Percentiles rank a stretch among this genome's conserved stretches.
Conservation (phyloP, 53 echinoderm and acorn worm genomes). For the Apostichopus leukothele region DNA sequence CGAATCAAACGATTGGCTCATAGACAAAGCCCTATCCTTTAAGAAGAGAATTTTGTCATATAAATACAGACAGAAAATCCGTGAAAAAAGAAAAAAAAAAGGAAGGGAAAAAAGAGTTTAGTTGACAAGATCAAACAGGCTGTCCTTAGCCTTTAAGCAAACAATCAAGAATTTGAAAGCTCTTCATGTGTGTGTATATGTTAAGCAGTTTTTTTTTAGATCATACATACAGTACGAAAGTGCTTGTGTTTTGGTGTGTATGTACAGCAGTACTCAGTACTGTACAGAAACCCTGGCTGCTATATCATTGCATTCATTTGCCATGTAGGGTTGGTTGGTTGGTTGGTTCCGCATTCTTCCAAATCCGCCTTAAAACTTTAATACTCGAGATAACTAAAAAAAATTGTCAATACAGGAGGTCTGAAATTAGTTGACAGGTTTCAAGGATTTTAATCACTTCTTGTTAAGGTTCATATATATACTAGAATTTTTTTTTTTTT, state of each 20-base stretch:
- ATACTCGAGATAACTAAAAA: no score
- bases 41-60: background rate
- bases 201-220: no score
- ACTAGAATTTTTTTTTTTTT: no score
- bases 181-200: no score
- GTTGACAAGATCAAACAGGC: background rate
- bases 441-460: background rate
- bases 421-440: background rate
- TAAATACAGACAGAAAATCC: background rate
- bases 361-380: no score
- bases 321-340: no score
- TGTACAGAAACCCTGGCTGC: no score
- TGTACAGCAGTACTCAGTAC: no score
- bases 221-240: no score
- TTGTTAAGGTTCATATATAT: background rate
- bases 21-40: background rate
- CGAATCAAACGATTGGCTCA: background rate
- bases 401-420: background rate
- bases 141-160: background rate
- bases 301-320: no score
- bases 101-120: background rate
- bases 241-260: no score
- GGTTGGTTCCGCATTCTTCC: no score
- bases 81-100: background rate
- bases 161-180: background rate